Evolutionary conservation across 2,113 vertebrate genomes (phyloP).

Genomic region (Boulengeromyrus knoepffleri): DNA sequence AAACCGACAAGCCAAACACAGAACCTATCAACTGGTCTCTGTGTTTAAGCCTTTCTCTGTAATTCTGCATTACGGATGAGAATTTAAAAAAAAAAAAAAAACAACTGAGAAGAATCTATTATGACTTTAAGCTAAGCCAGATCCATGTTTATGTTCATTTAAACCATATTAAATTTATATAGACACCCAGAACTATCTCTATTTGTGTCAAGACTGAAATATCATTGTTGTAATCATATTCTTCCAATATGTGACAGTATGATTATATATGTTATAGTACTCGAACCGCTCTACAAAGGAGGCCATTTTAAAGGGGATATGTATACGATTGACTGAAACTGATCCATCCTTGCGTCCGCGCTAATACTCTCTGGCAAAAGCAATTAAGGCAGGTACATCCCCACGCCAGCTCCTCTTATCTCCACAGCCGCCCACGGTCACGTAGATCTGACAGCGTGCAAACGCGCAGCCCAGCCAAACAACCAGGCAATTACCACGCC

Average conservation of each 20-base stretch:
- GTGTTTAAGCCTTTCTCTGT: neutral
- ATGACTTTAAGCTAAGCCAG: constrained; percentile 1
- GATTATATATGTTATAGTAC: constrained; percentile 1
- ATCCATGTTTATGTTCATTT: neutral
- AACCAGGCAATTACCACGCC: neutral
- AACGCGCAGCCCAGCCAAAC: neutral
- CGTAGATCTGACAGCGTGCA: neutral
- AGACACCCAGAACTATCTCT: constrained; percentile 9
- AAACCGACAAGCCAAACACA: neutral
- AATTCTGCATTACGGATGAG: neutral
- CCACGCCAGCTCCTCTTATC: neutral
- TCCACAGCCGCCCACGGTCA: neutral
- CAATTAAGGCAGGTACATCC: neutral
- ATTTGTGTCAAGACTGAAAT: constrained; percentile 7
- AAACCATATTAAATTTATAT: constrained; percentile 4
- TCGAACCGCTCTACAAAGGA: neutral
- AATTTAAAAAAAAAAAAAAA: neutral
- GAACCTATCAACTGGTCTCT: neutral
- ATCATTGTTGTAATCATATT: constrained; percentile 9
- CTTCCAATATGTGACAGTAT: constrained; percentile 6
- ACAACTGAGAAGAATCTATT: neutral
- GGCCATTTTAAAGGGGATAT: neutral
- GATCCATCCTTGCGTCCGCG: neutral
- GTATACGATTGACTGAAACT: neutral
- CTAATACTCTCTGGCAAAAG: neutral